Evolutionary conservation across 2,113 vertebrate species (phyloP), one percentile per base, ranked within the genome.

Genomic region (Jacana jacana): DNA sequence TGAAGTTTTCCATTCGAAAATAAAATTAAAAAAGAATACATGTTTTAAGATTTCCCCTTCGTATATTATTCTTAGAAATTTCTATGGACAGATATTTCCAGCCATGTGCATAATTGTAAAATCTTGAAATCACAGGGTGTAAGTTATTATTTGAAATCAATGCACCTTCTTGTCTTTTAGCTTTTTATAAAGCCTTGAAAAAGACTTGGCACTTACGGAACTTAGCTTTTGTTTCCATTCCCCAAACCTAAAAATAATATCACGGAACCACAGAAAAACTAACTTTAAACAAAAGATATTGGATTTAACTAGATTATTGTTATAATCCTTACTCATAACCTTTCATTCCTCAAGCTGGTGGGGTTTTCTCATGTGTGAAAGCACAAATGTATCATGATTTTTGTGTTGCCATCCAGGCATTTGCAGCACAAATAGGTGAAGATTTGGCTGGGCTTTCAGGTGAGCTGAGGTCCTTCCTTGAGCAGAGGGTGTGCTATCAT

Each of bases 151-250:
- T 81, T 95, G 51, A 72, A 94, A 88, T 83, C 68, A 88, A 68
- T 58, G 82, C 42, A 58, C 55, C 64, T 88, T 77, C 85, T 88
- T 86, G 65, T 89, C 90, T 95, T 87, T 77, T 55, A 80, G 46
- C 39, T 88, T 90, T 95, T 96, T 66, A 89, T 80, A 71, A 91
- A 88, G 63, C 35, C 75, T 81, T 91, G 85, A 55, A 82, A 88
- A 95, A 79, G 28, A 52, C 60, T 89, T 80, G 66, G 66, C 75
- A 61, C 30, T 72, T 77, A 54, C 12, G 79, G 75, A 77, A 73
- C 40, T 82, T 40, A 66, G 30, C 63, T 88, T 77, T 88, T 94
- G 78, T 93, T 94, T 91, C 40, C 4, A 2, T 88, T 88, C 63
- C 72, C 88, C 37, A 80, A 86, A 93, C 83, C 52, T 51, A 76